Percentiles rank a stretch among this genome's conserved stretches.
Conservation (phyloP, 2,113 vertebrate genomes). For the Rutilus rutilus region DNA sequence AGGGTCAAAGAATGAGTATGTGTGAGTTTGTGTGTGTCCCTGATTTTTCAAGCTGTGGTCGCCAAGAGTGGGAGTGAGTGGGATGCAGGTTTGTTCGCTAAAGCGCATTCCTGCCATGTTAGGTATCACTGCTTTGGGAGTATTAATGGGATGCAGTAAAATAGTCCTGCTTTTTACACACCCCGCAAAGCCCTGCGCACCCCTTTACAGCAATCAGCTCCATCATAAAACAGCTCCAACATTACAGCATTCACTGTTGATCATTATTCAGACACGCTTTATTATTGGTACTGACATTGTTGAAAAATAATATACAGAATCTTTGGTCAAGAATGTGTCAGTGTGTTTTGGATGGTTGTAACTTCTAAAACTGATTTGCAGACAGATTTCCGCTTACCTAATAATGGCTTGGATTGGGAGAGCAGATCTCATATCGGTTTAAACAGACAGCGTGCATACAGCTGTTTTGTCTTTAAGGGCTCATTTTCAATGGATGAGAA, state of each 20-base stretch:
- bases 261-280: slow-evolving; percentile 19
- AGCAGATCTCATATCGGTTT: background rate
- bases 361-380: background rate
- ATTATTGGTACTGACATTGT: slow-evolving; percentile 26
- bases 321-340: slow-evolving; percentile 33
- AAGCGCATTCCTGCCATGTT: slow-evolving; percentile 70
- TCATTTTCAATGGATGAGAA: slow-evolving; percentile 30
- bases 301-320: background rate
- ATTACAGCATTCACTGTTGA: slow-evolving; percentile 13
- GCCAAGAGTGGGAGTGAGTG: slow-evolving; percentile 64
- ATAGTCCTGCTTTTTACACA: slow-evolving; percentile 48
- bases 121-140: slow-evolving; percentile 64
- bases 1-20: slow-evolving; percentile 14
- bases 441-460: background rate
- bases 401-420: background rate
- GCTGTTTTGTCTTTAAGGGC: slow-evolving; percentile 20
- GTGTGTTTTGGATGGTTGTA: background rate
- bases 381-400: slow-evolving; percentile 14
- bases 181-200: slow-evolving; percentile 16
- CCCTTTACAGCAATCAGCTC: background rate
- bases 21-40: slow-evolving; percentile 51
- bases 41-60: slow-evolving; percentile 55
- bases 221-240: slow-evolving; percentile 42
- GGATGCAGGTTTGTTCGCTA: slow-evolving; percentile 65
- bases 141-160: slow-evolving; percentile 54